Evolutionary conservation across 1,140 invertebrate species (phyloP), one percentile per base, ranked within the genome.

Genomic region (Colletes latitarsis): DNA sequence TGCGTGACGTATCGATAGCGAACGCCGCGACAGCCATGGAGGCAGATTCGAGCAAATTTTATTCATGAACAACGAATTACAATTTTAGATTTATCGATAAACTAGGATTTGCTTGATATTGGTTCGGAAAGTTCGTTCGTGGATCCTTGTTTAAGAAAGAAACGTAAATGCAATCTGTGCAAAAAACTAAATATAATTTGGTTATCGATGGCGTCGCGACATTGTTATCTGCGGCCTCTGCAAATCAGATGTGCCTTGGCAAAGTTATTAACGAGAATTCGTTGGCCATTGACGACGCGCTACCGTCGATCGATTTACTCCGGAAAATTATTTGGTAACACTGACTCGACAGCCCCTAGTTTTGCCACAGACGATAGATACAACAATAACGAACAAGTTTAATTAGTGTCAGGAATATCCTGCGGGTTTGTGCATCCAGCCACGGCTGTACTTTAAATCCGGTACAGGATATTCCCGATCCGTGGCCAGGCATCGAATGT

Each of bases 341-440:
- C 43, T 53, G 60, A 46, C 73, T 49, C n/a, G 82, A 46, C 55
- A 30, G 12, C 9, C 58, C 30, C n/a, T n/a, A 58, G 53, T 43
- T 76, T 67, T 69, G 19, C 43, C n/a, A 63, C 68, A 17, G 64
- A 73, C 57, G 52, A 64, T 58, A 53, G 21, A 19, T 14, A 49
- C 39, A 41, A 66, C 39, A 57, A 68, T 81, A 82, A 85, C 77
- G 78, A 85, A 85, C 83, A 85, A 81, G 83, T 85, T 85, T 75
- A 82, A 85, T 85, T 73, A 85, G 73, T 60, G 70, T 58, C 83
- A 70, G 57, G 60, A 77, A 58, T 82, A 77, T 85, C 80, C 64
- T 80, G 78, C 49, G 58, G 64, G 62, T 55, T 66, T 74, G 78
- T 70, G 66, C 52, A 46, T 39, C 63, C 70, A 19, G 30, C 46